A percentile compares a stretch with the other conserved stretches of the same genome.
Evolutionary conservation across 2,888 invertebrate species (phyloP).

Genomic region (Agelastica alni): DNA sequence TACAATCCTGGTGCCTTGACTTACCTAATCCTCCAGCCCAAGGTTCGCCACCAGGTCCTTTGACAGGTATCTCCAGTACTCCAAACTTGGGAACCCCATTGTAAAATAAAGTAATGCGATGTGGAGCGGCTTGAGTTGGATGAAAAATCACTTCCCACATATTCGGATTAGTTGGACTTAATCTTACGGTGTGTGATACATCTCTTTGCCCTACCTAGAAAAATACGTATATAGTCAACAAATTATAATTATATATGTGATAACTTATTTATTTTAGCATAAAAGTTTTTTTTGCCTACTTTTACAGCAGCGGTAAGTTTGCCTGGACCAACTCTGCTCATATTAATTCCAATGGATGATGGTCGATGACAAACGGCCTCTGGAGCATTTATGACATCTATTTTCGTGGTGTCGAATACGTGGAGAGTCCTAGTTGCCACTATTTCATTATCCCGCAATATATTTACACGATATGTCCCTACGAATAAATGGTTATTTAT

Average conservation of each 20-base stretch:
- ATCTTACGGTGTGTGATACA: conserved; percentile 80
- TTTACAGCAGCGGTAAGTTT: conserved; percentile 79
- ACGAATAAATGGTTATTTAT: too few relatives aligned
- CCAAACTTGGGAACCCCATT: conserved; percentile 78
- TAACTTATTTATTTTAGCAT: too few relatives aligned
- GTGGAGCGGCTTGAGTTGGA: conserved; percentile 84
- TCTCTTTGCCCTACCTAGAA: conserved; percentile 73
- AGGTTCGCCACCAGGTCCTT: conserved; percentile 54
- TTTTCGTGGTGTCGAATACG: conserved; percentile 72
- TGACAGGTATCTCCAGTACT: conserved; percentile 63
- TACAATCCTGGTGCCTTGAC: too few relatives aligned
- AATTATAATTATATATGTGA: not conserved
- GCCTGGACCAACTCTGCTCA: conserved; percentile 76
- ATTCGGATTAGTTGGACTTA: conserved; percentile 70
- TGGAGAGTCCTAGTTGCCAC: conserved; percentile 60
- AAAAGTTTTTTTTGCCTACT: conserved; percentile 12
- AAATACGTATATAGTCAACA: not conserved
- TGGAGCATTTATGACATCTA: conserved; percentile 53
- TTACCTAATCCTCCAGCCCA: conserved; percentile 74
- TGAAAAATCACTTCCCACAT: conserved; percentile 86
- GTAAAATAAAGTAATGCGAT: conserved; percentile 82
- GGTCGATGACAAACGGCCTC: conserved; percentile 83
- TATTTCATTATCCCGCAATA: conserved; percentile 46
- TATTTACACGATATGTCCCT: conserved; percentile 34
- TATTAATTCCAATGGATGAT: conserved; percentile 72